A percentile compares a stretch with the other conserved stretches of the same genome.
Conservation (phyloP, 2,888 invertebrate species). For the Eilema griseolum region DNA sequence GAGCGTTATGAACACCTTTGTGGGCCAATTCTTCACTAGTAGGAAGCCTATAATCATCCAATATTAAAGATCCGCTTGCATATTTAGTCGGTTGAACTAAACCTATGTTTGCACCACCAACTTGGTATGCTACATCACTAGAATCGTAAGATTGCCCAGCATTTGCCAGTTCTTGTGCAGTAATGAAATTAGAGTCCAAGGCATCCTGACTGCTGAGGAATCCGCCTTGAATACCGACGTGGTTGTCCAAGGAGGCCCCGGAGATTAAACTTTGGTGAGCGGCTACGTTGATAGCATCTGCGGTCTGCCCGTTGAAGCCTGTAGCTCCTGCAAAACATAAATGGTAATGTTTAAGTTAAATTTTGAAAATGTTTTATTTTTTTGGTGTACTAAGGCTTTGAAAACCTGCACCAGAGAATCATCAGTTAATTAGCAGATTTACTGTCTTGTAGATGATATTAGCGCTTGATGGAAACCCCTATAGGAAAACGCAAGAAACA, state of each 20-base stretch:
- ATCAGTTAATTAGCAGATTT: too few species aligned
- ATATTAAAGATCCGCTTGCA: slow-evolving; percentile 76
- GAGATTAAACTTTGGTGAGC: slow-evolving; percentile 81
- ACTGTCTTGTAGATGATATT: too few species aligned
- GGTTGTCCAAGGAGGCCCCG: slow-evolving; percentile 78
- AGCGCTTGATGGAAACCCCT: too few species aligned
- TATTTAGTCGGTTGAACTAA: slow-evolving; percentile 76
- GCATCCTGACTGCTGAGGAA: slow-evolving; percentile 70
- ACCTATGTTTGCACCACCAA: slow-evolving; percentile 56
- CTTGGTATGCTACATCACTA: slow-evolving; percentile 51
- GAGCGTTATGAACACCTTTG: slow-evolving; percentile 30
- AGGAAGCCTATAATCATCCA: slow-evolving; percentile 80
- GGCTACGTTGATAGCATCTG: slow-evolving; percentile 80
- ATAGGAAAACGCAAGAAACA: slow-evolving; percentile 51
- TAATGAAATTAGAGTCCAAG: slow-evolving; percentile 76
- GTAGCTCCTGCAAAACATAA: slow-evolving; percentile 69
- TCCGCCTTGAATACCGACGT: slow-evolving; percentile 80
- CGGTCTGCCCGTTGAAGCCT: slow-evolving; percentile 81
- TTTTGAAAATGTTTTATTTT: neutral
- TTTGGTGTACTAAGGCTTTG: too few species aligned
- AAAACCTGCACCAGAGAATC: too few species aligned
- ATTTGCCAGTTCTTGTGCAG: slow-evolving; percentile 73
- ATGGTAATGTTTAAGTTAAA: neutral
- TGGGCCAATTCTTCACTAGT: slow-evolving; percentile 56
- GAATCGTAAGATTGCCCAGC: slow-evolving; percentile 51